Conservation (phyloP, 2,888 invertebrate genomes). For the Chaetoderma sp. region DNA sequence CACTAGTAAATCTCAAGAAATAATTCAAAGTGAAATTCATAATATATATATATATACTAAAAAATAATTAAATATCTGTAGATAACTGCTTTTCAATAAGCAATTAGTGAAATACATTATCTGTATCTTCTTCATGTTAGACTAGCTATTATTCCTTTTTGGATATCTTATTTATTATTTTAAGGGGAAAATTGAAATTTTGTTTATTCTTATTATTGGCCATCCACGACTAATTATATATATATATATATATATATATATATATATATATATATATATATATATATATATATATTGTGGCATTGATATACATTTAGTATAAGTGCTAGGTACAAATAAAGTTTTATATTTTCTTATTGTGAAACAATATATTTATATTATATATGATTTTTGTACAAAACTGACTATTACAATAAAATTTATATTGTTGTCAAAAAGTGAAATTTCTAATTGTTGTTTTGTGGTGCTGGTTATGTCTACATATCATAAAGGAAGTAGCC, state of each 20-base stretch:
- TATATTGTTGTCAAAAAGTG: not conserved
- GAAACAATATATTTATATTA: not conserved
- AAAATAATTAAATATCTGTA: not conserved
- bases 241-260: conserved; percentile 6
- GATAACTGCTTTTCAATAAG: not conserved
- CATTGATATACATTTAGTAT: not conserved
- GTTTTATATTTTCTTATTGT: not conserved
- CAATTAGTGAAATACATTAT: not conserved
- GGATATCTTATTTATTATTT: too few species aligned
- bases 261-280: conserved; percentile 4
- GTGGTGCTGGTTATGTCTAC: too few species aligned
- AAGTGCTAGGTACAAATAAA: not conserved
- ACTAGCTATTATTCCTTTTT: too few species aligned
- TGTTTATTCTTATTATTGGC: too few species aligned
- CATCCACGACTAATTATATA: too few species aligned
- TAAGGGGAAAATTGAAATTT: too few species aligned
- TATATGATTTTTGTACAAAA: not conserved
- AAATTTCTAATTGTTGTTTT: too few species aligned
- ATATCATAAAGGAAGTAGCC: too few species aligned
- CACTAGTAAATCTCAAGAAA: too few species aligned
- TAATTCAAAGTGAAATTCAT: too few species aligned
- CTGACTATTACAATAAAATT: not conserved
- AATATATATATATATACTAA: not conserved
- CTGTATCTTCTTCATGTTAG: too few species aligned
- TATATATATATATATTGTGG: too few species aligned